Evolutionary conservation across 2,888 invertebrate genomes (phyloP), one percentile per base, ranked within the genome.

Genomic region (Amiota communis): DNA sequence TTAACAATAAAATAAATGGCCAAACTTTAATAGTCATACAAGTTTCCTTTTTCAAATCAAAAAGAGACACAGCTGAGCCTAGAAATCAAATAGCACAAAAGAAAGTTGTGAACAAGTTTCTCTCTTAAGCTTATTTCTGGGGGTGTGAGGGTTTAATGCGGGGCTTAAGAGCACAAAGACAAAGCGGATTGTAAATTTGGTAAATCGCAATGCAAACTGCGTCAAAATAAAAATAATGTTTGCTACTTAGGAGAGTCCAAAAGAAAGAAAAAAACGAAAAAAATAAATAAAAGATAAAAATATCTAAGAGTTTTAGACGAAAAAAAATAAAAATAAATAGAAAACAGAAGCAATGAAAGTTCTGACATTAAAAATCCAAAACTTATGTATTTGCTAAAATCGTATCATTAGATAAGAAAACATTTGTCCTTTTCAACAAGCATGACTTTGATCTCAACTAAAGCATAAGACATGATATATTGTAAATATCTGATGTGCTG

Each of bases 101-200:
- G 79, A 82, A 82, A 80, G 68, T 78, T 76, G 10, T 71, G 20
- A 15, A 20, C 51, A 51, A 51, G 67, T 68, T 46, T 65, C 46
- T 65, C 36, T 63, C 20, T 63, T 63, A 36, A 48, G n/a, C 65
- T 23, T 47, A 23, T 51, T 75, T 77, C 74, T 75, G 68, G 64
- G 72, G 76, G 75, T 78, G 80, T 80, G 79, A 80, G 83, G 80
- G 79, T 80, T 84, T 83, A 83, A 69, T 36, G 36, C 36, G 36
- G 71, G 76, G 84, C 85, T 83, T 84, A 83, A 36, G 36, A 36
- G 36, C 36, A 77, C 76, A 77, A 68, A 74, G 75, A 75, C 67
- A 77, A 80, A 81, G 79, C 76, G 79, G 84, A 83, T 81, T 83
- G 79, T 77, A 82, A 83, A 83, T 84, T 83, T 83, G 36, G 83